Conservation (phyloP, 2,797 vertebrate species). For the Eremophila alpestris region DNA sequence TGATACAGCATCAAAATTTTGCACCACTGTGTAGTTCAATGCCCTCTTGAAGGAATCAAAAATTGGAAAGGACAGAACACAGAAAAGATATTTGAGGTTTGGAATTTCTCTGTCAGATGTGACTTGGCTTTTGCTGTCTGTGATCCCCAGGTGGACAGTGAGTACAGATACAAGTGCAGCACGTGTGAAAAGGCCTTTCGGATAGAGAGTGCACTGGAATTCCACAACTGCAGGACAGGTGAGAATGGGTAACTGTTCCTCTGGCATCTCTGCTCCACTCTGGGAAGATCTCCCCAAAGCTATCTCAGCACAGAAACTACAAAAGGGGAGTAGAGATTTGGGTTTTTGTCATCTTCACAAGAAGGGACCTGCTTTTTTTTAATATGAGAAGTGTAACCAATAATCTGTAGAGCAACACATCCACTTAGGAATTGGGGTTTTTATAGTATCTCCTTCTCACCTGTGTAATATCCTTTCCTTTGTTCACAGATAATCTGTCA, state of each 20-base stretch:
- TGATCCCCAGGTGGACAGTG: conserved; percentile 83
- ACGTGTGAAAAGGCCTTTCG: conserved; percentile 96
- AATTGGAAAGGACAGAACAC: not conserved
- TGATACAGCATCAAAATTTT: not conserved
- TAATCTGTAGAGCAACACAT: not conserved
- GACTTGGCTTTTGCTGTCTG: not conserved
- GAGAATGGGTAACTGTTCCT: not conserved
- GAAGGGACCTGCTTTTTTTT: not conserved
- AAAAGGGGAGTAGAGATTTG: not conserved
- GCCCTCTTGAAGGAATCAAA: not conserved
- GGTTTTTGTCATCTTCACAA: not conserved
- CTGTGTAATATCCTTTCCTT: not conserved
- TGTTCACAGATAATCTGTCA: not conserved
- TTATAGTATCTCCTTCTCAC: not conserved
- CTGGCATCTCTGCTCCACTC: not conserved
- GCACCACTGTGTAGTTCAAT: not conserved
- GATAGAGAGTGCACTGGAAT: conserved; percentile 93
- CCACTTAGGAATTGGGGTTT: rapidly evolving
- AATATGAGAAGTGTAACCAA: not conserved
- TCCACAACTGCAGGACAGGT: conserved; percentile 99
- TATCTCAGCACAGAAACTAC: not conserved
- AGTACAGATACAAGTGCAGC: conserved; percentile 90
- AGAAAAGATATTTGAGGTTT: not conserved
- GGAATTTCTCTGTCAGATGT: not conserved
- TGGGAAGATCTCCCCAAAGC: not conserved